phyloP scores from a whole-genome alignment of 1,140 invertebrate species.

The Elymnias hypermnestra region DNA sequence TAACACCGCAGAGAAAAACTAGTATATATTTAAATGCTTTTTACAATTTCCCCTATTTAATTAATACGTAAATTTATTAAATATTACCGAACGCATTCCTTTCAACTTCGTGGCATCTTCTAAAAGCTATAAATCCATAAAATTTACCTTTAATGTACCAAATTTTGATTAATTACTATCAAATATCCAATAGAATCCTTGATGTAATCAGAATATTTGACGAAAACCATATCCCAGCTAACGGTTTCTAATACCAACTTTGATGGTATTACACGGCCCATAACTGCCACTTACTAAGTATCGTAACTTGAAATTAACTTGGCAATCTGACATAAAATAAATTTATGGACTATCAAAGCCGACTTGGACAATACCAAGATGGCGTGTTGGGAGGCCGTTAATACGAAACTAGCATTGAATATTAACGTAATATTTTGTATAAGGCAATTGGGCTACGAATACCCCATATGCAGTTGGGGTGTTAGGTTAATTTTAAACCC shows the following conservation, averaged over 20 bases:
- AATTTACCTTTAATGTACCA: no score
- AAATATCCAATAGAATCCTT: background rate
- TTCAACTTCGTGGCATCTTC: no score
- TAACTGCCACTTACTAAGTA: slow-evolving; percentile 23
- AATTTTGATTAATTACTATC: no score
- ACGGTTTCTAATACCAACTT: slow-evolving; percentile 23
- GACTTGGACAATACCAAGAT: slow-evolving; percentile 17
- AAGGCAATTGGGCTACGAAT: slow-evolving; percentile 19
- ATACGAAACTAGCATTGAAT: slow-evolving; percentile 20
- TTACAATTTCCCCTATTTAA: no score
- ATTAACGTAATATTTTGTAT: slow-evolving; percentile 27
- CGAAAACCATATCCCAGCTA: slow-evolving; percentile 16
- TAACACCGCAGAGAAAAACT: no score
- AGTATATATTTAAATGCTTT: no score
- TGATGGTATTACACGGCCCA: slow-evolving; percentile 15
- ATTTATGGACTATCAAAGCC: slow-evolving; percentile 26
- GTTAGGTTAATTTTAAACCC: slow-evolving; percentile 13
- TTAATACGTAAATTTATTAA: no score
- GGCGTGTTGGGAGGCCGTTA: slow-evolving; percentile 19
- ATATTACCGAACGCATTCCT: no score
- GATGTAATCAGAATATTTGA: slow-evolving; percentile 15
- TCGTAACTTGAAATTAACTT: slow-evolving; percentile 33
- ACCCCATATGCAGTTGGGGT: slow-evolving; percentile 10
- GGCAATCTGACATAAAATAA: slow-evolving; percentile 27
- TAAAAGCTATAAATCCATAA: no score